Conservation (phyloP, 2,888 invertebrate genomes). For the Idaea biselata region DNA sequence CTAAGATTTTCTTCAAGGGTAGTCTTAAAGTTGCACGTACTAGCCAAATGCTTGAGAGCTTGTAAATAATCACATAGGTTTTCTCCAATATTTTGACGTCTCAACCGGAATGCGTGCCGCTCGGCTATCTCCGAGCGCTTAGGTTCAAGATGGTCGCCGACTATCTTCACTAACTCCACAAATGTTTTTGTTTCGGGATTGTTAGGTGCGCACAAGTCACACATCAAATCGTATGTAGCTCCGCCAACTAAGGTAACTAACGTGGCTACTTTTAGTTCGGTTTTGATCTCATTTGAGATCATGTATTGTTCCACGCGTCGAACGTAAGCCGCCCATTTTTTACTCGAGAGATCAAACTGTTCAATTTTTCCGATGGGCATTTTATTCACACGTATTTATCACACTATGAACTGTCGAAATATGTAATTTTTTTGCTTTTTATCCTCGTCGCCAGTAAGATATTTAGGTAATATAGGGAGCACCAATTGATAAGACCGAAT, state of each 20-base stretch:
- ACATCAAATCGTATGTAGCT: conserved; percentile 20
- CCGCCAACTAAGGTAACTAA: conserved; percentile 10
- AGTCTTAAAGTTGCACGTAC: conserved; percentile 28
- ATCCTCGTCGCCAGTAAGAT: too few relatives aligned
- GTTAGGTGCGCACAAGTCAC: conserved; percentile 26
- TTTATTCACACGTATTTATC: conserved; percentile 3
- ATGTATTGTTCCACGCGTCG: conserved; percentile 28
- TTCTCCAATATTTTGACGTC: conserved; percentile 25
- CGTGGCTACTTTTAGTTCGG: conserved; percentile 21
- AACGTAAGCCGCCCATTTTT: conserved; percentile 25
- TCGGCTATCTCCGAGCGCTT: conserved; percentile 30
- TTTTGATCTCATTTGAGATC: conserved; percentile 25
- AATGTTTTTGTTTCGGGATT: conserved; percentile 24
- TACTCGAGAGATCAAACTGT: conserved; percentile 18
- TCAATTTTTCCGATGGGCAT: conserved; percentile 30
- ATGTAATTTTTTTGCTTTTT: background rate
- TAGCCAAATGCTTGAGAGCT: conserved; percentile 24
- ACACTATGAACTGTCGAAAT: background rate
- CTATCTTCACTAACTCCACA: conserved; percentile 18
- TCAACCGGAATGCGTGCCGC: conserved; percentile 26
- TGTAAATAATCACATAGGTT: conserved; percentile 24
- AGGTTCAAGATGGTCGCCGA: conserved; percentile 26
- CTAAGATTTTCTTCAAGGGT: conserved; percentile 22
- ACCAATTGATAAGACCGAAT: too few relatives aligned
- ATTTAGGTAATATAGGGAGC: too few relatives aligned